Base-by-base conservation (phyloP, 2,113 vertebrate genomes). In the Beaufortia kweichowensis region DNA sequence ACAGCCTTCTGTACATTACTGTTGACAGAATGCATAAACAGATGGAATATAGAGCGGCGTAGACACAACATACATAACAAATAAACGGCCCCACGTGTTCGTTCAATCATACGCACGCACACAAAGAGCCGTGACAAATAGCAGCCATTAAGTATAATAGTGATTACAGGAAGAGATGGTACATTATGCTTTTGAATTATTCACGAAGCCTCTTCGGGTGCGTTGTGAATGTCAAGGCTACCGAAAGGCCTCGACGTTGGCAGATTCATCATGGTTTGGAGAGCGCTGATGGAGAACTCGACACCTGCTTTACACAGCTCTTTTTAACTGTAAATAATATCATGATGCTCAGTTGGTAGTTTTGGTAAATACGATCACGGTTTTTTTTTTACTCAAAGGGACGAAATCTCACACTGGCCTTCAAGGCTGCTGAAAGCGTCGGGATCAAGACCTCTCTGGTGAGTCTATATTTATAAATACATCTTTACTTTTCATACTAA, bases 361-460 rank as follows among this genome's bases (percentile, higher is more conserved):
- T 53, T 19, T n/a, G 4, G 1, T 53, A 53, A 35, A 11, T 0
- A 43, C 17, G 14, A 9, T 12, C 59, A 23, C 71, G 8, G 14
- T 21, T 33, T 56, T 76, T 89, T 84, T 79, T 92, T 91, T 53
- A 84, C 83, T 84, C 66, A 74, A 90, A 98, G 96, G 94, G 95
- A 82, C 93, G 92, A 79, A 99, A 99, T 90, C 92, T 99, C 82
- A 93, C 94, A 66, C 85, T 99, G 86, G 96, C 96, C 41, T 98
- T 99, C 89, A 94, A 98, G 89, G 96, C 96, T 3, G 96, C 96
- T 0, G 95, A 97, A 90, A 98, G 95, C 75, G 91, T 99, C 24
- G 97, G 96, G 83, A 97, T 98, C 90, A 98, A 94, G 87, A 89
- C 97, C 64, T 96, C 95, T 76, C 90, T 98, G 94, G 97, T 99